Evolutionary conservation across 37 sponge, comb jelly and placozoan species (phyloP).

Genomic region (Agelas oroides): DNA sequence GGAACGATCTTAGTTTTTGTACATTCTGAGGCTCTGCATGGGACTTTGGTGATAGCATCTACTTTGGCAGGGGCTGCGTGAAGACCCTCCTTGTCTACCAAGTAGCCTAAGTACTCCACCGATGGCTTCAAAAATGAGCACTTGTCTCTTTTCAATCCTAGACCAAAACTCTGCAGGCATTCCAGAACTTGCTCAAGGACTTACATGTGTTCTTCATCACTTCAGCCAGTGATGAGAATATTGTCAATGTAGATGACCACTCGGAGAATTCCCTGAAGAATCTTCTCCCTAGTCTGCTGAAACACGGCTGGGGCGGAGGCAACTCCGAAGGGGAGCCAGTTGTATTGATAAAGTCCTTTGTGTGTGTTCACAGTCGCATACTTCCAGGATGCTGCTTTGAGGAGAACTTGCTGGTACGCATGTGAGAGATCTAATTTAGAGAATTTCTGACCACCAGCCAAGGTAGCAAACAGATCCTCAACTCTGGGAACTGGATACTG

Average conservation of each 20-base stretch:
- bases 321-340: slow-evolving; percentile 41
- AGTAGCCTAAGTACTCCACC: slow-evolving; percentile 46
- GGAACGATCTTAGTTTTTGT: neutral
- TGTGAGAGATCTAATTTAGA: slow-evolving; percentile 35
- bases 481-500: slow-evolving; percentile 13
- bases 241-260: slow-evolving; percentile 45
- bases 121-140: slow-evolving; percentile 28
- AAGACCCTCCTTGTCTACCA: slow-evolving; percentile 12
- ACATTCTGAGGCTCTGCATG: slow-evolving; percentile 12
- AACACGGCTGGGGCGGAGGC: slow-evolving; percentile 46
- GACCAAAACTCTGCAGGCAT: neutral
- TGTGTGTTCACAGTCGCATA: slow-evolving; percentile 47
- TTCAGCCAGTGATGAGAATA: slow-evolving; percentile 34
- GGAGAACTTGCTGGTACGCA: slow-evolving; percentile 35
- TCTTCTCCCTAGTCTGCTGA: slow-evolving; percentile 17
- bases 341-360: slow-evolving; percentile 41
- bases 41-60: slow-evolving; percentile 26
- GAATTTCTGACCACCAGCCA: slow-evolving; percentile 22
- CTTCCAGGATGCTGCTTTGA: slow-evolving; percentile 16
- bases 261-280: slow-evolving; percentile 27
- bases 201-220: slow-evolving; percentile 37
- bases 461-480: slow-evolving; percentile 13
- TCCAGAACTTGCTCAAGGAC: slow-evolving; percentile 6
- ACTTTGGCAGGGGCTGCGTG: neutral
- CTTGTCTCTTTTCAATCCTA: slow-evolving; percentile 43